phyloP scores from a whole-genome alignment of 2,888 invertebrate species.

The Leptopilina syphax region DNA sequence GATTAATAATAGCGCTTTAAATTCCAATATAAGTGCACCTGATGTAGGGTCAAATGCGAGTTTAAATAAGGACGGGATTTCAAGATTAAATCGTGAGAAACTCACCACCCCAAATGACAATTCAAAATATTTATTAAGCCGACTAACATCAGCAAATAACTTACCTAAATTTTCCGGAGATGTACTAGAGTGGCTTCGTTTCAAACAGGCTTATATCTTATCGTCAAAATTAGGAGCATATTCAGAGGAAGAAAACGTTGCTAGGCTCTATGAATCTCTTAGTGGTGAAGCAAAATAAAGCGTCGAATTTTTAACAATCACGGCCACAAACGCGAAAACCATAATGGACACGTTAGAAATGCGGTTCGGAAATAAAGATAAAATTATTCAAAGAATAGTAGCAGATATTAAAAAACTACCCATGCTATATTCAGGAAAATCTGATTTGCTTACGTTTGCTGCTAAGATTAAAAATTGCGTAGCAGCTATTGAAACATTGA shows the following conservation, averaged over 20 bases:
- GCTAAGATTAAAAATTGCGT: neutral
- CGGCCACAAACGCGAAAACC: neutral
- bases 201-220: slow-evolving; percentile 36
- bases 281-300: slow-evolving; percentile 32
- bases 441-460: too few relatives aligned
- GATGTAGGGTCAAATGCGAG: neutral
- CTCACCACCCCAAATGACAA: neutral
- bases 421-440: slow-evolving; percentile 11
- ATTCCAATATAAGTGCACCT: too few relatives aligned
- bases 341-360: slow-evolving; percentile 36
- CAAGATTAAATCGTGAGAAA: neutral
- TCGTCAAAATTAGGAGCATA: slow-evolving; percentile 37
- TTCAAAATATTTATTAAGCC: slow-evolving; percentile 10
- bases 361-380: slow-evolving; percentile 43
- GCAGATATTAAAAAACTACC: slow-evolving; percentile 38
- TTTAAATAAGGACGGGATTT: neutral
- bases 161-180: slow-evolving; percentile 33
- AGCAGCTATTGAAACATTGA: slow-evolving; percentile 26
- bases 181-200: slow-evolving; percentile 41
- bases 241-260: slow-evolving; percentile 37
- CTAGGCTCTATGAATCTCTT: slow-evolving; percentile 21
- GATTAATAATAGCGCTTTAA: neutral
- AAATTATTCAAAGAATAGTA: slow-evolving; percentile 16
- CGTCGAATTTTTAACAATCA: slow-evolving; percentile 35
- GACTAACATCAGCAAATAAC: slow-evolving; percentile 23